These are phyloP conservation scores for Campylorhamphus procurvoides DNA, from an alignment of 2,113 vertebrate genomes.

Conservation along the genomic window DNA sequence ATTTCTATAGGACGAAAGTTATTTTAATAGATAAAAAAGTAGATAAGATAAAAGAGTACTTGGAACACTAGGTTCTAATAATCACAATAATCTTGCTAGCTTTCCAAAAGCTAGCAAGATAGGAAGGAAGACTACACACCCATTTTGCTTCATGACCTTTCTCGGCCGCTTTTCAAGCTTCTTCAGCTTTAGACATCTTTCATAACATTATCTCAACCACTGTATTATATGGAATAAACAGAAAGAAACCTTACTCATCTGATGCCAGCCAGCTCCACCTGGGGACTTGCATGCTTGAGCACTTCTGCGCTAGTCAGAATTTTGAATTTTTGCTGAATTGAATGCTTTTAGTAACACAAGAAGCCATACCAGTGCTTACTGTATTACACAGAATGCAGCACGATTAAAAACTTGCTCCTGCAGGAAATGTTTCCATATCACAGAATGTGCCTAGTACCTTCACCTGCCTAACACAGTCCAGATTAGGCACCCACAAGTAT, in stretches of 20 bases:
- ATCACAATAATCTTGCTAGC: not conserved
- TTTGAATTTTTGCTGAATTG: not conserved
- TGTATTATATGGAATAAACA: not conserved
- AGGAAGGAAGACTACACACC: not conserved
- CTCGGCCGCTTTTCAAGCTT: not conserved
- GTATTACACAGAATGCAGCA: not conserved
- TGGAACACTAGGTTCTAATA: not conserved
- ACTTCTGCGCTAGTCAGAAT: not conserved
- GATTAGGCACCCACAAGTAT: not conserved
- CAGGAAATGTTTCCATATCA: not conserved
- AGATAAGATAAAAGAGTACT: not conserved
- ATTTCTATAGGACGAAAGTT: not conserved
- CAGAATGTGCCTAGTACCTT: not conserved
- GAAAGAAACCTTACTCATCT: not conserved
- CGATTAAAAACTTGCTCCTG: not conserved
- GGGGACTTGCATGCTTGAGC: not conserved
- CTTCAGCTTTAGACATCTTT: not conserved
- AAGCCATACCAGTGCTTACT: not conserved
- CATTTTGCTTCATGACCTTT: not conserved
- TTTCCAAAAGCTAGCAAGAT: not conserved
- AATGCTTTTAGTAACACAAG: not conserved
- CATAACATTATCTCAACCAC: not conserved
- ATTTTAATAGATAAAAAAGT: not conserved
- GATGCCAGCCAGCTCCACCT: not conserved
- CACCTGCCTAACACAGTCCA: not conserved